Evolutionary conservation across 2,113 vertebrate species (phyloP).

Genomic region (Melanostigma gelatinosum): DNA sequence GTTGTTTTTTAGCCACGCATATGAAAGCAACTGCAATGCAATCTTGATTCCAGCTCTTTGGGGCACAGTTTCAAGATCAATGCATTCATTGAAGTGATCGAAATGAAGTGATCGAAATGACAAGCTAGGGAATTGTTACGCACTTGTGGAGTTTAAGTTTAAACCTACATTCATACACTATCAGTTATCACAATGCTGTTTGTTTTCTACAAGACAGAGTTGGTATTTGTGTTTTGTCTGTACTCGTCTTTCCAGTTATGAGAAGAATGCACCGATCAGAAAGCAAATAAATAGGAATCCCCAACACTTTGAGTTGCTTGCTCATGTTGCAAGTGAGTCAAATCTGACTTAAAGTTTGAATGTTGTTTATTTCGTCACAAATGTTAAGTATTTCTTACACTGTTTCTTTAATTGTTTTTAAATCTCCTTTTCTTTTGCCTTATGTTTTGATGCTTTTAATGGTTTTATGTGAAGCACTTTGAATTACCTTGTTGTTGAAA

Average conservation of each 20-base stretch:
- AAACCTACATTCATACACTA: slow-evolving; percentile 14
- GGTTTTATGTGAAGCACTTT: no score
- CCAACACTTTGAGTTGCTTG: not conserved
- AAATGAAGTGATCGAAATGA: not conserved
- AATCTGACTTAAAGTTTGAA: not conserved
- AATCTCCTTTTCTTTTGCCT: no score
- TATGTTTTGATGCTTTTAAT: no score
- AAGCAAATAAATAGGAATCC: slow-evolving; percentile 12
- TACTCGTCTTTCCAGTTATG: not conserved
- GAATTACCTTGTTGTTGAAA: no score
- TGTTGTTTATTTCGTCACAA: no score
- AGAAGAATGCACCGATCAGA: not conserved
- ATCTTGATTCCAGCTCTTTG: slow-evolving; percentile 30
- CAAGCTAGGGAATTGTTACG: slow-evolving; percentile 13
- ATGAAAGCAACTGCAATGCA: slow-evolving; percentile 28
- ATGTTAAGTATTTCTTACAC: no score
- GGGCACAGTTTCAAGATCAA: slow-evolving; percentile 39
- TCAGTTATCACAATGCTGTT: not conserved
- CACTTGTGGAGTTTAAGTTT: slow-evolving; percentile 5
- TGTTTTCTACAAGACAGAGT: not conserved
- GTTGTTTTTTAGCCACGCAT: slow-evolving; percentile 21
- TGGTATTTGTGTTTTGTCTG: slow-evolving; percentile 9
- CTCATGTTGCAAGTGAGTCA: slow-evolving; percentile 1
- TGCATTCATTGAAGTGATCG: slow-evolving; percentile 21
- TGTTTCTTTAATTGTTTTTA: no score